A percentile compares a stretch with the other conserved stretches of the same genome.
Evolutionary conservation across 2,888 invertebrate species (phyloP).

Genomic region (Hyalella azteca): DNA sequence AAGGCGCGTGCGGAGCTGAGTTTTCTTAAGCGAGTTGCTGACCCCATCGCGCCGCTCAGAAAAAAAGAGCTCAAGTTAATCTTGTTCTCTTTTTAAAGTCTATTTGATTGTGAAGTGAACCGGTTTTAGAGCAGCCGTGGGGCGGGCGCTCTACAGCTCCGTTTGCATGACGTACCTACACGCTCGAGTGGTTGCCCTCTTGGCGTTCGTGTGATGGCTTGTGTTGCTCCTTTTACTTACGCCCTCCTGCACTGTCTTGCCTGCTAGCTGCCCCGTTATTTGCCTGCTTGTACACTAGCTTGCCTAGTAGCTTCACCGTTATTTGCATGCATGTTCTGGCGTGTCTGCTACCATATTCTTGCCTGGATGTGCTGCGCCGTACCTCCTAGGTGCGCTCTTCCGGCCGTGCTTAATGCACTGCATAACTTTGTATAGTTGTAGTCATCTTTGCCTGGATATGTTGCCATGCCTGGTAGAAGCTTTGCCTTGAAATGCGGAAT

Average conservation of each 20-base stretch:
- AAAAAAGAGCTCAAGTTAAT: neutral
- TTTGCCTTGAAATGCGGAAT: too few species aligned
- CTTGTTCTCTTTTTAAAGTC: constrained; percentile 25
- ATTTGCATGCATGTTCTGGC: neutral
- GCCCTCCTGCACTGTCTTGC: too few species aligned
- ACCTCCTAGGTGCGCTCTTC: too few species aligned
- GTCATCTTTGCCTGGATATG: too few species aligned
- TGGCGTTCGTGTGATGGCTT: too few species aligned
- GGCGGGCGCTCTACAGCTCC: neutral
- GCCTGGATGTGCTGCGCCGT: neutral
- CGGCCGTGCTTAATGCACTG: too few species aligned
- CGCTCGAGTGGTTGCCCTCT: too few species aligned
- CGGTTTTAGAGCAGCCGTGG: constrained; percentile 2
- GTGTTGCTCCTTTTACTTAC: too few species aligned
- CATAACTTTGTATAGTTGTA: too few species aligned
- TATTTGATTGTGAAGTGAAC: constrained; percentile 32
- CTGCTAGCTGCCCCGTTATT: too few species aligned
- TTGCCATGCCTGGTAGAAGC: too few species aligned
- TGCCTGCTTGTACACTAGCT: too few species aligned
- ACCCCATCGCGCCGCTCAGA: constrained; percentile 3
- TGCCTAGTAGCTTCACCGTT: neutral
- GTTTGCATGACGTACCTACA: neutral
- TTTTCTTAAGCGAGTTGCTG: neutral
- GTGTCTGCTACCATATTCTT: neutral
- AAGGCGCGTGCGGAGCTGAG: neutral